Percentiles rank a stretch among this genome's conserved stretches.
Evolutionary conservation across 2,888 invertebrate species (phyloP).

Genomic region (Netelia fuscicornis): DNA sequence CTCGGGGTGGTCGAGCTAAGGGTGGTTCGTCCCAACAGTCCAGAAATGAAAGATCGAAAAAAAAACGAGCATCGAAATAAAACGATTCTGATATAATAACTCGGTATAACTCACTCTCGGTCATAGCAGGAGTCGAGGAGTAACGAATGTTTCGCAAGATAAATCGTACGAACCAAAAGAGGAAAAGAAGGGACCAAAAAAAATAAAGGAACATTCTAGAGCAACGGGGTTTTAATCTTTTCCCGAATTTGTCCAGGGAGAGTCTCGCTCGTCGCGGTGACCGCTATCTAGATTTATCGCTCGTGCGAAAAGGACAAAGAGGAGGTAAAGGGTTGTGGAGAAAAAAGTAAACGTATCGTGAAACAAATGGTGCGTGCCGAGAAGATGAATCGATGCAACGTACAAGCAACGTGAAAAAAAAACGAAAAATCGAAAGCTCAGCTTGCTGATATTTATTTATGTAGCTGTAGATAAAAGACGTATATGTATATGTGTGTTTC

Average conservation of each 20-base stretch:
- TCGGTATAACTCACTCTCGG: slow-evolving; percentile 57
- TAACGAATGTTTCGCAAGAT: slow-evolving; percentile 60
- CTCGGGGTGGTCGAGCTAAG: no score
- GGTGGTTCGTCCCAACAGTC: no score
- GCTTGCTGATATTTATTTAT: background rate
- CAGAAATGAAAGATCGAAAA: background rate
- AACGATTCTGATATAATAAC: slow-evolving; percentile 62
- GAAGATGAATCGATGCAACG: slow-evolving; percentile 54
- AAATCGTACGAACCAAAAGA: slow-evolving; percentile 52
- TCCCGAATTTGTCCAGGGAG: slow-evolving; percentile 39
- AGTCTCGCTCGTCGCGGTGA: slow-evolving; percentile 60
- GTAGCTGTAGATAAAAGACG: background rate
- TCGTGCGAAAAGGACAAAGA: slow-evolving; percentile 23
- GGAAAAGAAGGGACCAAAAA: background rate
- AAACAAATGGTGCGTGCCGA: slow-evolving; percentile 56
- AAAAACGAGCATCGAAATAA: slow-evolving; percentile 43
- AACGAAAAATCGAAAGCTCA: slow-evolving; percentile 51
- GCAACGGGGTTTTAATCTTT: slow-evolving; percentile 64
- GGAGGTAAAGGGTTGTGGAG: background rate
- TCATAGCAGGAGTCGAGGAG: slow-evolving; percentile 47
- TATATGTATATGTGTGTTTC: background rate
- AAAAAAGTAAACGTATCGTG: slow-evolving; percentile 25
- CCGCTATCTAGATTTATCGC: slow-evolving; percentile 60
- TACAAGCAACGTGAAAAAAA: slow-evolving; percentile 8
- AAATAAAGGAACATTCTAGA: slow-evolving; percentile 36